A percentile compares a stretch with the other conserved stretches of the same genome.
Evolutionary conservation across 2,113 vertebrate genomes (phyloP).

Genomic region (Cromileptes altivelis): DNA sequence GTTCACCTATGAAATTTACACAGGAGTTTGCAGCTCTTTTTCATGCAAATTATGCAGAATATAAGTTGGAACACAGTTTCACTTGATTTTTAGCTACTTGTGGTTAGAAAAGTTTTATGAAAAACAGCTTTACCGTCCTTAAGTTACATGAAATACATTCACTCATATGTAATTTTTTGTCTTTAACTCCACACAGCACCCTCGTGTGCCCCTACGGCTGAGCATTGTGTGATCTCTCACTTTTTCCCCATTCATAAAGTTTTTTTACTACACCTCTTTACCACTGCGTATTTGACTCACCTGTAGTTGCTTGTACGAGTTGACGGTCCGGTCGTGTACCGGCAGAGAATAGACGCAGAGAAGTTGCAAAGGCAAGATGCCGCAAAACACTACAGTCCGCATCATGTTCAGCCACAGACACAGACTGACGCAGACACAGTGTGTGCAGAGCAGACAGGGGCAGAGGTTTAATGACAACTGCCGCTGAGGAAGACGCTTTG

Average conservation of each 20-base stretch:
- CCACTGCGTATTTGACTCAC: conserved; percentile 36
- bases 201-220: neutral
- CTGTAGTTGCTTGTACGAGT: conserved; percentile 40
- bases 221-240: neutral
- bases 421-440: neutral
- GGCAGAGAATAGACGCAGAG: conserved; percentile 46
- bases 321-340: conserved; percentile 14
- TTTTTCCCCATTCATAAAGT: neutral
- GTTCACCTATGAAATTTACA: neutral
- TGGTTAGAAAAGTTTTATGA: neutral
- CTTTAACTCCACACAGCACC: neutral
- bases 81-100: neutral
- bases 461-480: neutral
- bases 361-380: conserved; percentile 52
- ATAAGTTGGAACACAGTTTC: too few relatives aligned
- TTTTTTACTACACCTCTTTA: neutral
- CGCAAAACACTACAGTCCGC: conserved; percentile 37
- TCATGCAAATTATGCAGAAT: neutral
- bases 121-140: neutral
- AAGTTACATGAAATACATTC: neutral
- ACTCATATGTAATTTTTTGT: neutral
- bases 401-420: conserved; percentile 15
- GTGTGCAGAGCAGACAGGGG: neutral
- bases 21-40: neutral
- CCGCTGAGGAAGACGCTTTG: neutral